These are phyloP conservation scores for Muscicapa striata DNA, from an alignment of 2,797 vertebrate species.

Conservation along the genomic window DNA sequence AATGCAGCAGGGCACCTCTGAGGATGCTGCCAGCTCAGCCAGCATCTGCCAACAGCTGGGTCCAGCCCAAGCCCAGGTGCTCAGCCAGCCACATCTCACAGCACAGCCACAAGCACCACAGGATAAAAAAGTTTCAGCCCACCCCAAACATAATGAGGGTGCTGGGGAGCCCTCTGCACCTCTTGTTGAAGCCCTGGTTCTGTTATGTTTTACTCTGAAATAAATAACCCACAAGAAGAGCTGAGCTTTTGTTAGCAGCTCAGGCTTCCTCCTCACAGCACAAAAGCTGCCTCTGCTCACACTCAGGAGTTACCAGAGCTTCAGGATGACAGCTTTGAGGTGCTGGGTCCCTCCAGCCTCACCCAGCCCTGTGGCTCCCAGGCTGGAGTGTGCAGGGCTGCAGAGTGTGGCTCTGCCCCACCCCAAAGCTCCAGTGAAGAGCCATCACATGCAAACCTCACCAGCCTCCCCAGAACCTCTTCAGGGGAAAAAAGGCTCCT, in stretches of 20 bases:
- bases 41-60: not conserved
- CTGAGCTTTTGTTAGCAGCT: not conserved
- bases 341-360: not conserved
- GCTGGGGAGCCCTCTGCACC: not conserved
- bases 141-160: fast-evolving
- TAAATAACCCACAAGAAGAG: not conserved
- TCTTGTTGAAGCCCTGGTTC: not conserved
- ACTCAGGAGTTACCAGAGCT: not conserved
- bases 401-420: not conserved
- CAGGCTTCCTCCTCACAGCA: not conserved
- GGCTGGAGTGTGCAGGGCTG: fast-evolving
- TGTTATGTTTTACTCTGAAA: not conserved
- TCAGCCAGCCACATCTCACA: not conserved
- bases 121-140: fast-evolving
- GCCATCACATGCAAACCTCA: not conserved
- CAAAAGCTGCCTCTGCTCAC: not conserved
- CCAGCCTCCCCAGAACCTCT: not conserved
- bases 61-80: not conserved
- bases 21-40: not conserved
- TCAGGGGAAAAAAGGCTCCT: not conserved
- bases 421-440: not conserved
- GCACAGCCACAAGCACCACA: not conserved
- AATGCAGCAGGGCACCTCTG: not conserved
- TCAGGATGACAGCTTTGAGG: not conserved
- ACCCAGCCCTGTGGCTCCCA: fast-evolving